A percentile compares a stretch with the other conserved stretches of the same genome.
These are phyloP conservation scores for Stigmatopora nigra DNA, from an alignment of 2,113 vertebrate species.

Conservation along the genomic window DNA sequence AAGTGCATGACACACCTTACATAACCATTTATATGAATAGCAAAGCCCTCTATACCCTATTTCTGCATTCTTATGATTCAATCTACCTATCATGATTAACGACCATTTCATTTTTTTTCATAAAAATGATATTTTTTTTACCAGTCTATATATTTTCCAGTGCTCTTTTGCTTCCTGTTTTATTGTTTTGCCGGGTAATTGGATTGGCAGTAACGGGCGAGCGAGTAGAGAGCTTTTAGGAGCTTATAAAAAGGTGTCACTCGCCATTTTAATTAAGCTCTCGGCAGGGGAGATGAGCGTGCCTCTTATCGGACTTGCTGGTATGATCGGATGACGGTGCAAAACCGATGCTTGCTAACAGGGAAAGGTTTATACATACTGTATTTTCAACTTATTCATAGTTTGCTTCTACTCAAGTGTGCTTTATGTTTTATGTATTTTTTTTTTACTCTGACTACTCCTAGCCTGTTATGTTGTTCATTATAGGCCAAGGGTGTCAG, in stretches of 20 bases:
- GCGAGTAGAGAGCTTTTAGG: constrained; percentile 42
- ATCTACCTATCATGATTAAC: constrained; percentile 57
- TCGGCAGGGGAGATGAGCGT: constrained; percentile 71
- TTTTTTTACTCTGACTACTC: no score
- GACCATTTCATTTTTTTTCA: constrained; percentile 4
- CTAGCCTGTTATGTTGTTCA: no score
- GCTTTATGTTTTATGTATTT: no score
- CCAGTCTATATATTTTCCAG: constrained; percentile 44
- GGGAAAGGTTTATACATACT: background rate
- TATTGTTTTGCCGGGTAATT: constrained; percentile 64
- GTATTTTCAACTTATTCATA: no score
- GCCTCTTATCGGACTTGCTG: constrained; percentile 53
- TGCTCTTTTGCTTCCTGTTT: constrained; percentile 43
- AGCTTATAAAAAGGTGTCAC: constrained; percentile 61
- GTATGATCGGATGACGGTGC: constrained; percentile 45
- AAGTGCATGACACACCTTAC: constrained; percentile 16
- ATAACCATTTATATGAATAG: constrained; percentile 24
- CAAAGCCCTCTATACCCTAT: constrained; percentile 29
- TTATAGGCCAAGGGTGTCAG: no score
- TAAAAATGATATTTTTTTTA: constrained; percentile 10
- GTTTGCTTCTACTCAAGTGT: no score
- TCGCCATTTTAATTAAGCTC: constrained; percentile 75
- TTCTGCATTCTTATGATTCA: constrained; percentile 21
- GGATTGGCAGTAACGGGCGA: constrained; percentile 60
- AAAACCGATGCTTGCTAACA: constrained; percentile 15